Evolutionary conservation across 2,888 invertebrate species (phyloP), one percentile per base, ranked within the genome.

Genomic region (Galeopsomyia nigrocyanea): DNA sequence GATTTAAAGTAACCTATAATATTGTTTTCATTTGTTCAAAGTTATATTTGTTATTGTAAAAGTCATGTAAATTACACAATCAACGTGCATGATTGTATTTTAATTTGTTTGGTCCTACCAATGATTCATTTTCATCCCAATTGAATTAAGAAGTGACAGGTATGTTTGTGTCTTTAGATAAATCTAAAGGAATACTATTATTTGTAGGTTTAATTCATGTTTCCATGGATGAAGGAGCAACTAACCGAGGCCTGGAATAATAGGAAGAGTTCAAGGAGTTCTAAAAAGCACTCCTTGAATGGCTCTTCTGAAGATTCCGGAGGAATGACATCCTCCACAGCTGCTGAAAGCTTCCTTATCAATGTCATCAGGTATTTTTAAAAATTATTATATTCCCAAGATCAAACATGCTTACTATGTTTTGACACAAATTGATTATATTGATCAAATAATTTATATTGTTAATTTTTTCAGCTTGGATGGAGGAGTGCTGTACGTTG

Each of bases 201-300:
- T 50, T 77, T 75, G 50, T 53, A 82, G 79, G 58, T 74, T 74
- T 76, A 71, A 78, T 82, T 84, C 77, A 84, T 84, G 84, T 80
- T 85, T 79, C 82, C 83, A 82, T 84, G 82, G 83, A 79, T 84
- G 79, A 81, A 81, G 79, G 81, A 81, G 69, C 82, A 82, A 74
- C 80, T 84, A 72, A 78, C 80, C 74, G 83, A 83, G 76, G 80
- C 79, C 71, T 85, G 82, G 83, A 80, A 81, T 80, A 84, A 79
- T 77, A 83, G 84, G 75, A 83, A 80, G 75, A 80, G 75, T 77
- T 81, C 82, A 79, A 82, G 80, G 78, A 75, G 80, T 55, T 71
- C 79, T 71, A 80, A 81, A 26, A 81, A 77, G 77, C 79, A 76
- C 74, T 78, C 81, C 76, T 79, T 79, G 76, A 76, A 77, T 69